A percentile compares a stretch with the other conserved stretches of the same genome.
Evolutionary conservation across 1,140 invertebrate species (phyloP).

Genomic region (Drosophila pallidifrons): DNA sequence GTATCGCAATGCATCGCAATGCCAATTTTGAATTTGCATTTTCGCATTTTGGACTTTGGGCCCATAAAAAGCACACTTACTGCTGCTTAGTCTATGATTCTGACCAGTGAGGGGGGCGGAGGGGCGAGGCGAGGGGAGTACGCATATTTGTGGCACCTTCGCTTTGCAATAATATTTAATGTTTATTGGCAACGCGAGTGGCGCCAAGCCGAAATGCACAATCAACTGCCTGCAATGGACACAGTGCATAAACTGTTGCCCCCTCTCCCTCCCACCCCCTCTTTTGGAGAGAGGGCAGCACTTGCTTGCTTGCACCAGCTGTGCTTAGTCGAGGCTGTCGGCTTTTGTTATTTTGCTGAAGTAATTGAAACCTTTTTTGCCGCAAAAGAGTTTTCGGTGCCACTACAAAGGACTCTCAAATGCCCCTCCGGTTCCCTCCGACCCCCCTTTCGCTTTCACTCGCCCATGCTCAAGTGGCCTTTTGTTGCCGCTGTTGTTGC

Average conservation of each 20-base stretch:
- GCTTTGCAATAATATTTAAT: conserved; percentile 49
- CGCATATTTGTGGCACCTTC: conserved; percentile 62
- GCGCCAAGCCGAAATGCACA: conserved; percentile 64
- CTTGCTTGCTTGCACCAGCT: background rate
- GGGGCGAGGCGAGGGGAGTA: conserved; percentile 9
- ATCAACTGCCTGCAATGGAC: conserved; percentile 36
- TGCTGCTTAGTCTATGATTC: background rate
- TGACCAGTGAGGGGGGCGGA: conserved; percentile 5
- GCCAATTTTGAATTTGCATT: conserved; percentile 43
- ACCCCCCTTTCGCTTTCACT: background rate
- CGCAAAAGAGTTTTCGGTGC: conserved; percentile 62
- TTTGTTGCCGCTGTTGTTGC: conserved; percentile 33
- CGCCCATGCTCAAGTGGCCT: conserved; percentile 36
- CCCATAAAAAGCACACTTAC: conserved; percentile 51
- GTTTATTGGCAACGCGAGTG: conserved; percentile 52
- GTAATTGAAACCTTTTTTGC: conserved; percentile 74
- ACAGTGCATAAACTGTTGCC: conserved; percentile 6
- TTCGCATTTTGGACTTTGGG: conserved; percentile 71
- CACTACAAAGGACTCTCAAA: conserved; percentile 70
- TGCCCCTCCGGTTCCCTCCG: background rate
- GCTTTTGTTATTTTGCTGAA: conserved; percentile 31
- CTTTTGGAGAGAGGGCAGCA: background rate
- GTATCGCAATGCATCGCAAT: conserved; percentile 50
- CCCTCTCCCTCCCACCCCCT: background rate
- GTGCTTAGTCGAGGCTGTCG: conserved; percentile 13